Evolutionary conservation across 2,888 invertebrate genomes (phyloP), one percentile per base, ranked within the genome.

Genomic region (Eulithis testata): DNA sequence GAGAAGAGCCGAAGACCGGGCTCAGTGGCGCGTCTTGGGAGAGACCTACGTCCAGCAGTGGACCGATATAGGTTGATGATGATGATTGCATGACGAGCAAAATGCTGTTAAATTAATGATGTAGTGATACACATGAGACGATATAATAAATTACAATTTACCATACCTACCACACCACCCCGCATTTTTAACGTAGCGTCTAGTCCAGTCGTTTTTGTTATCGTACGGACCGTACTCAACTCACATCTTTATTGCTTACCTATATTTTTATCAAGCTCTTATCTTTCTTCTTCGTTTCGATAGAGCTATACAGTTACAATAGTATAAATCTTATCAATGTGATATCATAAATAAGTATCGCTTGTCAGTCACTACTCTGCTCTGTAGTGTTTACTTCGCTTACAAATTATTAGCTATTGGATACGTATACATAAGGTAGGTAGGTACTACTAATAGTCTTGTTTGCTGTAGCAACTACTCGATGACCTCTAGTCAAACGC

Each of bases 401-500:
- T 68, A 74, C 79, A 73, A 74, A 70, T 73, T 75, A 75, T 76
- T 66, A 76, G 65, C 76, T 71, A 80, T 77, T 80, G 73, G 79
- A 77, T 74, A 77, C 76, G 75, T 76, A 83, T 62, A 65, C 68
- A 5, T 21, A 21, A 1, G 2, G 1, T 21, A 21, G n/a, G n/a
- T 21, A 21, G 21, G 3, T 31, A 31, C 31, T 31, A 21, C 6
- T 31, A 31, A 3, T 6, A 31, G 31, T 83, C 81, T 86, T 84
- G 79, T 77, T 83, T 73, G 78, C 79, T 82, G 78, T 82, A 83
- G 83, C 80, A 84, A 85, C 82, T 65, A 69, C 73, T 73, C 79
- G 80, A 83, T 84, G 87, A 88, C 90, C 90, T 91, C 89, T 86
- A 88, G 84, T 84, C 81, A 80, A 83, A 76, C 82, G 88, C 83